Evolutionary conservation across 2,113 vertebrate species (phyloP), one percentile per base, ranked within the genome.

Genomic region (Gopherus flavomarginatus): DNA sequence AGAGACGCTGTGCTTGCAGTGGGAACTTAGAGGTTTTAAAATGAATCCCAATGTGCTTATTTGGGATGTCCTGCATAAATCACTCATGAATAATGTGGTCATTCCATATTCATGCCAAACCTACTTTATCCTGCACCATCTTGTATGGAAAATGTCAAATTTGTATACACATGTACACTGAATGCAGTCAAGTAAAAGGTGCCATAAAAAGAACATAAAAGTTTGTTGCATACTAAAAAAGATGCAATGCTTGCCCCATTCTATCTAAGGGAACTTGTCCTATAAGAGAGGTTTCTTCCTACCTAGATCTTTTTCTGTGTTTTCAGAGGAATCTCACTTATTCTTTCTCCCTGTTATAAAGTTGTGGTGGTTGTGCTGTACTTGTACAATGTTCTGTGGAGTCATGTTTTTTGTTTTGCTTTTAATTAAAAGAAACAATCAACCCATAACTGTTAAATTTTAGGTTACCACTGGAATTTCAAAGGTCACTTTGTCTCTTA

Each of bases 111-210:
- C 90, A 24, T 12, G 19, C 56, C 81, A 56, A 80, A 65, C 42
- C 29, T 90, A 22, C 49, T 89, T 90, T 14, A 49, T 59, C 11
- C 27, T 87, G 31, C 49, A 16, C 59, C 44, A 56, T n/a, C 35
- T 83, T 86, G 35, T 62, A 44, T 52, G 49, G 5, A 13, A 3
- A 0, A 0, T 80, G 31, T 4, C 42, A 1, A 84, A 49, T 53
- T 0, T 0, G 10, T n/a, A 27, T 29, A 5, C 5, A 4, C 5
- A 3, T 17, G 24, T 85, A 38, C 75, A 38, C 6, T 52, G 86
- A 85, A 3, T 0, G 1, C 0, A 0, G 7, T 38, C n/a, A 2
- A 0, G 1, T 65, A 24, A 92, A 80, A 78, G 16, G 31, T 77
- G 47, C 38, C 38, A 77, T 44, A 38, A 44, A 77, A 77, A 77